Base-by-base conservation (phyloP, 2,797 vertebrate genomes). In the Sebastes steindachneri region DNA sequence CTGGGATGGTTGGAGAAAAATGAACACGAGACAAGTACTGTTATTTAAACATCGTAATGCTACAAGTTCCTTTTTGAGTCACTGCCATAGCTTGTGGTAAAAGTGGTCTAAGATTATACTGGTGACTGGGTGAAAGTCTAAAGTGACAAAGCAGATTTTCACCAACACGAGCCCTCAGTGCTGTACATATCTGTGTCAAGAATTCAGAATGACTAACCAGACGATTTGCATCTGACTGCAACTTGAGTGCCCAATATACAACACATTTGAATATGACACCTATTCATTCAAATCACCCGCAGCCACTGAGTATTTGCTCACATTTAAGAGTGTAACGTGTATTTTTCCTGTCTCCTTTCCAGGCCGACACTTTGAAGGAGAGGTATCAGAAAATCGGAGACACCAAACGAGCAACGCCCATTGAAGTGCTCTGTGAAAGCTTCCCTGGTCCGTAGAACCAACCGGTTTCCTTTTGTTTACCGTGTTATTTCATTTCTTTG, bases 341-440 rank as follows among this genome's bases (percentile, higher is more conserved):
- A 5, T 26, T 77, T 66, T 23, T 23, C 33, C 19, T 67, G 11
- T 82, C 8, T 71, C 45, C 21, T 15, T n/a, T 72, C 19, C 84
- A 99, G 98, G 98, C 98, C 0, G 98, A 99, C 93, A 99, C 98
- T 3, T 93, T 99, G 72, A 99, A 99, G 92, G 98, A 99, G 92
- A 94, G 98, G 84, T 99, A 99, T 88, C 98, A 99, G 96, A 99
- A 99, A 92, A 99, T 99, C 0, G 98, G 98, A 0, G 98, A 99
- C 93, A 99, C 98, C 90, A 99, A 99, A 93, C 95, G 98, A 81
- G 97, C 97, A 54, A 99, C 98, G 0, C 97, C 98, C 0, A 97
- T 99, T 9, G 98, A 99, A 95, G 98, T 97, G 89, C 97, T 99
- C 78, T 99, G 98, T 69, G 97, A 99, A 95, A 97, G 96, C 95